These are phyloP conservation scores for Babyrousa celebensis DNA, from an alignment of 2,797 vertebrate genomes.

Conservation along the genomic window DNA sequence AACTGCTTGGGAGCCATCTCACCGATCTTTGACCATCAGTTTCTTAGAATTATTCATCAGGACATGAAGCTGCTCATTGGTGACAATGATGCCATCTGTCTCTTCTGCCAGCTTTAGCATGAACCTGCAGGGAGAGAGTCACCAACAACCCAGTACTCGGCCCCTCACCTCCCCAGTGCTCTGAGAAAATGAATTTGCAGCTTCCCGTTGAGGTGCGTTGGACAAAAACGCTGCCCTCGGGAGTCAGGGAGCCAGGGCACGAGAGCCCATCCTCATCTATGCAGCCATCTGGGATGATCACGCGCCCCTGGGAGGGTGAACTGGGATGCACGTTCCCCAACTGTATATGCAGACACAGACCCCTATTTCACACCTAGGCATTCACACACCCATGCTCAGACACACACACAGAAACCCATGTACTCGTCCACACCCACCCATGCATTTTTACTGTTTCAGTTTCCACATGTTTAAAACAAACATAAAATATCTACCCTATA, in stretches of 20 bases:
- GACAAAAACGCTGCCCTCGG: not conserved
- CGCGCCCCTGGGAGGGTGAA: not conserved
- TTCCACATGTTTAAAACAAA: not conserved
- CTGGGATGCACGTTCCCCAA: not conserved
- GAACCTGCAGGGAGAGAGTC: conserved; percentile 89
- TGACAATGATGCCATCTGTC: conserved; percentile 95
- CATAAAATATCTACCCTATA: not conserved
- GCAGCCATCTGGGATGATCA: not conserved
- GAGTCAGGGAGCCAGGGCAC: not conserved
- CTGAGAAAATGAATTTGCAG: conserved; percentile 18
- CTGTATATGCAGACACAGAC: not conserved
- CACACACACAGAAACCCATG: not conserved
- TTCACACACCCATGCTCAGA: not conserved
- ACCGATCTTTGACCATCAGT: conserved; percentile 95
- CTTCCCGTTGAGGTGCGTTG: not conserved
- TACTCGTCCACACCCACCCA: not conserved
- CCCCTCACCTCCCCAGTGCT: not conserved
- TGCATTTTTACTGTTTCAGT: not conserved
- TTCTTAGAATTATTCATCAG: conserved; percentile 93
- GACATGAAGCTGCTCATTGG: conserved; percentile 96
- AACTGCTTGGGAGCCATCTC: not conserved
- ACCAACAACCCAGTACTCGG: not conserved
- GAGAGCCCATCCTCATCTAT: not conserved
- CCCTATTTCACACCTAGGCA: not conserved
- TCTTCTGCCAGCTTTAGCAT: conserved; percentile 94